Evolutionary conservation across 2,888 invertebrate genomes (phyloP).

Genomic region (Oligia latruncula): DNA sequence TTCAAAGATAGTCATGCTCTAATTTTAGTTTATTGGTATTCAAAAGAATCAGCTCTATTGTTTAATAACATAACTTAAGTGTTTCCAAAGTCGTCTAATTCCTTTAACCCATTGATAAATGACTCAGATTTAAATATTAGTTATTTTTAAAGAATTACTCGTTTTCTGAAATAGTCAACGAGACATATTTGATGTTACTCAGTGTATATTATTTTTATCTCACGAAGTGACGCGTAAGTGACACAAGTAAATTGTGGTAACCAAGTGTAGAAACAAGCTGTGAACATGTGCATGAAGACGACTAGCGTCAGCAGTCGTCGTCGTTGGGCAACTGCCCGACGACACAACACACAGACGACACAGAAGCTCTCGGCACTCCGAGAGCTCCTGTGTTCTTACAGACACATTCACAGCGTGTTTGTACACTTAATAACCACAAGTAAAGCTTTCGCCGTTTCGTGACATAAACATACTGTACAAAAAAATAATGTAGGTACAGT

Average conservation of each 20-base stretch:
- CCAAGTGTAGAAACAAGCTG: neutral
- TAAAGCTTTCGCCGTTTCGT: neutral
- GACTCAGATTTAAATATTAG: neutral
- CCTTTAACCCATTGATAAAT: neutral
- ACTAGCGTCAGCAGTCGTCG: too few relatives aligned
- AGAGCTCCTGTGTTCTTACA: neutral
- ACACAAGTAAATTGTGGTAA: neutral
- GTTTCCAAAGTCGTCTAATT: slow-evolving; percentile 7
- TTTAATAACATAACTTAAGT: neutral
- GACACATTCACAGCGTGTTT: neutral
- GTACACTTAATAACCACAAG: neutral
- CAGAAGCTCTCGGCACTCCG: too few relatives aligned
- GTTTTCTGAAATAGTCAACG: neutral
- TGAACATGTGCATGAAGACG: too few relatives aligned
- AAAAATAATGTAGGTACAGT: neutral
- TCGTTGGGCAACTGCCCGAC: too few relatives aligned
- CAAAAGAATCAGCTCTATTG: neutral
- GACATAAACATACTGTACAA: neutral
- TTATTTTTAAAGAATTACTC: neutral
- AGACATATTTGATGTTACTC: neutral
- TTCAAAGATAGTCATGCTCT: neutral
- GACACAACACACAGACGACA: too few relatives aligned
- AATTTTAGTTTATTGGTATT: neutral
- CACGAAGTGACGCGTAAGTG: too few relatives aligned
- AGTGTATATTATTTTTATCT: too few relatives aligned